These are phyloP conservation scores for Petrocephalus zakoni DNA, from an alignment of 2,113 vertebrate genomes.

Conservation along the genomic window DNA sequence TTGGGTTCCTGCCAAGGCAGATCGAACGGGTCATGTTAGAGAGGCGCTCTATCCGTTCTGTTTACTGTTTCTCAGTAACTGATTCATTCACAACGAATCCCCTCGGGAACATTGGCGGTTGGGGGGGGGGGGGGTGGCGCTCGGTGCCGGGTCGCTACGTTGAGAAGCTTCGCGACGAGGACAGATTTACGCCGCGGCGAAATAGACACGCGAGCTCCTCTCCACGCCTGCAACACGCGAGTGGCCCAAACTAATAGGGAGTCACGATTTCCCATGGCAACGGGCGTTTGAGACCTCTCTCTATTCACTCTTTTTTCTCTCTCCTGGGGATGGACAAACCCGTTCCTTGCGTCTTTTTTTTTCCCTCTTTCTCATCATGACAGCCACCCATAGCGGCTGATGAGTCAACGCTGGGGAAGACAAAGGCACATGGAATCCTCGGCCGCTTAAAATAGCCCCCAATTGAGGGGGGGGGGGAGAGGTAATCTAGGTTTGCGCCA, in stretches of 20 bases:
- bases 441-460: conserved; percentile 16
- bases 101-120: background rate
- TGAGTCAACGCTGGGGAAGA: conserved; percentile 16
- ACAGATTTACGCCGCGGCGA: conserved; percentile 4
- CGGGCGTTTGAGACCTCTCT: background rate
- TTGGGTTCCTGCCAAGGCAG: background rate
- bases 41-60: conserved; percentile 10
- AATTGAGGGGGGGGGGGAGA: background rate
- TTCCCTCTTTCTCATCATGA: background rate
- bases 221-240: background rate
- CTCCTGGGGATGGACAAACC: conserved; percentile 2
- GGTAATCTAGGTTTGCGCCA: background rate
- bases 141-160: background rate
- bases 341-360: background rate
- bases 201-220: background rate
- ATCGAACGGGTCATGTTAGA: conserved; percentile 8
- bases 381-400: background rate
- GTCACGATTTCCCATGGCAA: conserved; percentile 26
- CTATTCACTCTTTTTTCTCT: background rate
- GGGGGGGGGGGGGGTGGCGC: background rate
- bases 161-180: conserved; percentile 15
- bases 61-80: conserved; percentile 12
- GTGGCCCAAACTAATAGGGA: background rate
- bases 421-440: conserved; percentile 9
- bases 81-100: conserved; percentile 23